These are phyloP conservation scores for Lithosia quadra DNA, from an alignment of 2,888 invertebrate species.

Conservation along the genomic window DNA sequence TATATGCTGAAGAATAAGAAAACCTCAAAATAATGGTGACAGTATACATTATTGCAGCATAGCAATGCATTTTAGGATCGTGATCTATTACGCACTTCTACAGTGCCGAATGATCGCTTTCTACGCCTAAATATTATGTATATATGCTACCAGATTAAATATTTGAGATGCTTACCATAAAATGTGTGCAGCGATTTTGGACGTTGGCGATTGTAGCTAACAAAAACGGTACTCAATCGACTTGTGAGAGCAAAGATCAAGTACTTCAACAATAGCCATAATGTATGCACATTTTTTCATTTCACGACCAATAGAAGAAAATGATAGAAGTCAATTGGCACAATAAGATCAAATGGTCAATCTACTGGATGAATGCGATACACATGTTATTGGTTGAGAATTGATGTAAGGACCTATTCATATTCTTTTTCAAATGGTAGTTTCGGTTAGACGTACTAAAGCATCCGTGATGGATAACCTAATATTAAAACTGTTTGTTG, in stretches of 20 bases:
- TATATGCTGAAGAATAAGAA: too few relatives aligned
- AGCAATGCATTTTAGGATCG: neutral
- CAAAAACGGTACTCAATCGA: neutral
- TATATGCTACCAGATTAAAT: too few relatives aligned
- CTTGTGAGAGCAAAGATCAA: conserved; percentile 23
- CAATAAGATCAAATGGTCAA: conserved; percentile 65
- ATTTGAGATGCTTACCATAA: neutral
- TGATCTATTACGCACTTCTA: neutral
- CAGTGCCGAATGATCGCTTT: neutral
- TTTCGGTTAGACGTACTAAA: conserved; percentile 35
- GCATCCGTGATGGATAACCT: conserved; percentile 36
- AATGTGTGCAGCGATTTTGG: neutral
- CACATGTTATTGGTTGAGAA: conserved; percentile 44
- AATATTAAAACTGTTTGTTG: conserved; percentile 24
- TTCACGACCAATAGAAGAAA: conserved; percentile 49
- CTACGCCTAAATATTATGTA: too few relatives aligned
- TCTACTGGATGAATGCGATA: conserved; percentile 45
- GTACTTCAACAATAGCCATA: conserved; percentile 35
- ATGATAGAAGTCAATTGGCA: conserved; percentile 66
- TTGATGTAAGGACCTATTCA: conserved; percentile 37
- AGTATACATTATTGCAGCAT: neutral
- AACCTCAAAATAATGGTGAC: too few relatives aligned
- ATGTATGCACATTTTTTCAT: conserved; percentile 12
- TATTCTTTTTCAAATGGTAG: conserved; percentile 37
- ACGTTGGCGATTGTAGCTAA: neutral